Evolutionary conservation across 2,888 invertebrate species (phyloP).

Genomic region (Cataglyphis altisquamis): DNA sequence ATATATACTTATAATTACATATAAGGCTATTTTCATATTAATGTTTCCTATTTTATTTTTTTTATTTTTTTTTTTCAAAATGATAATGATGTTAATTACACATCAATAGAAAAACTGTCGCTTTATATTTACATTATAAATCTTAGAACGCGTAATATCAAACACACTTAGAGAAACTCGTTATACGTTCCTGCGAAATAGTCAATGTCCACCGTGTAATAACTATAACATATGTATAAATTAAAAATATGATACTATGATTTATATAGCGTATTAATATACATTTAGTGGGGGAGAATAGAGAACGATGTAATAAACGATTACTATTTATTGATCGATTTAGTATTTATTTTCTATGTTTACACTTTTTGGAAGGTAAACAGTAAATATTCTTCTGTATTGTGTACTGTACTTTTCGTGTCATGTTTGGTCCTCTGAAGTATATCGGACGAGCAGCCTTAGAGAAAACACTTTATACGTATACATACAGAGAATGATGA

Average conservation of each 20-base stretch:
- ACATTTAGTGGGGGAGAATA: constrained; percentile 68
- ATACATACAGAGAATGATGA: constrained; percentile 69
- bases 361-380: constrained; percentile 61
- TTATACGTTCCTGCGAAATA: constrained; percentile 56
- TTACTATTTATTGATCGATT: constrained; percentile 79
- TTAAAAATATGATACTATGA: constrained; percentile 72
- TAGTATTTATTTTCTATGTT: constrained; percentile 79
- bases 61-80: neutral
- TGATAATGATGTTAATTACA: constrained; percentile 23
- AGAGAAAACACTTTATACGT: constrained; percentile 62
- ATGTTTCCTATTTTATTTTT: neutral
- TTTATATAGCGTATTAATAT: constrained; percentile 72
- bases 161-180: constrained; percentile 25
- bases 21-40: neutral
- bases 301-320: constrained; percentile 72
- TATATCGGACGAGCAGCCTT: constrained; percentile 84
- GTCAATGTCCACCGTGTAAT: constrained; percentile 73
- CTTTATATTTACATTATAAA: constrained; percentile 24
- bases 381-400: constrained; percentile 64
- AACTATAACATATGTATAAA: constrained; percentile 66
- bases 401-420: constrained; percentile 72
- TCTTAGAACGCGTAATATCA: constrained; percentile 22
- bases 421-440: constrained; percentile 83
- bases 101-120: constrained; percentile 1
- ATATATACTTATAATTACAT: neutral